Conservation (phyloP, 2,797 vertebrate species). For the Pseudochaenichthys georgianus region DNA sequence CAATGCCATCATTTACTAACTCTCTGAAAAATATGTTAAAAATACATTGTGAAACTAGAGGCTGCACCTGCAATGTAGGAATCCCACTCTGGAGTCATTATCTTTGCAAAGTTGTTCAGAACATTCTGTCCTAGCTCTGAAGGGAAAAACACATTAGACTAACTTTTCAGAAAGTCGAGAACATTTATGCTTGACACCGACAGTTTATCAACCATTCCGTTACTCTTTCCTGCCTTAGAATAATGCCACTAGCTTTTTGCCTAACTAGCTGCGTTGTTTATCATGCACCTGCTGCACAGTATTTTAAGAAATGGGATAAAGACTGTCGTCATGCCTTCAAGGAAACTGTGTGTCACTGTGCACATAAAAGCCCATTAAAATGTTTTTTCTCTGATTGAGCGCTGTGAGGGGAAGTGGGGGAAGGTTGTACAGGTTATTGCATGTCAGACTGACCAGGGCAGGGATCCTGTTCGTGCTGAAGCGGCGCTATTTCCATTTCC, state of each 20-base stretch:
- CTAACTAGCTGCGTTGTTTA: slow-evolving; percentile 52
- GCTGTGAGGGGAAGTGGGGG: slow-evolving; percentile 37
- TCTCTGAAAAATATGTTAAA: not conserved
- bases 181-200: slow-evolving; percentile 30
- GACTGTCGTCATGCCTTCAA: slow-evolving; percentile 22
- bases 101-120: slow-evolving; percentile 54
- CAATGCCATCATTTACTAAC: not conserved
- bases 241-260: slow-evolving; percentile 24
- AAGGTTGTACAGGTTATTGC: slow-evolving; percentile 52
- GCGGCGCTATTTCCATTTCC: slow-evolving; percentile 55
- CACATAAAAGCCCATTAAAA: slow-evolving; percentile 22
- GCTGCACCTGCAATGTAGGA: slow-evolving; percentile 24
- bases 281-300: slow-evolving; percentile 50
- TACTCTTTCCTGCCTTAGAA: slow-evolving; percentile 22
- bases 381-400: slow-evolving; percentile 24
- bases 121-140: slow-evolving; percentile 48
- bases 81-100: slow-evolving; percentile 46
- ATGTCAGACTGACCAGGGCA: slow-evolving; percentile 49
- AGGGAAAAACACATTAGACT: slow-evolving; percentile 17
- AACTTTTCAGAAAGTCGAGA: slow-evolving; percentile 13
- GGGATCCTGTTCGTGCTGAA: slow-evolving; percentile 40
- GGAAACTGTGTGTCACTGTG: slow-evolving; percentile 17
- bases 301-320: slow-evolving; percentile 34
- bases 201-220: slow-evolving; percentile 41
- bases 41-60: not conserved